Conservation (phyloP, 2,797 vertebrate genomes). For the Microctenopoma lineatum region DNA sequence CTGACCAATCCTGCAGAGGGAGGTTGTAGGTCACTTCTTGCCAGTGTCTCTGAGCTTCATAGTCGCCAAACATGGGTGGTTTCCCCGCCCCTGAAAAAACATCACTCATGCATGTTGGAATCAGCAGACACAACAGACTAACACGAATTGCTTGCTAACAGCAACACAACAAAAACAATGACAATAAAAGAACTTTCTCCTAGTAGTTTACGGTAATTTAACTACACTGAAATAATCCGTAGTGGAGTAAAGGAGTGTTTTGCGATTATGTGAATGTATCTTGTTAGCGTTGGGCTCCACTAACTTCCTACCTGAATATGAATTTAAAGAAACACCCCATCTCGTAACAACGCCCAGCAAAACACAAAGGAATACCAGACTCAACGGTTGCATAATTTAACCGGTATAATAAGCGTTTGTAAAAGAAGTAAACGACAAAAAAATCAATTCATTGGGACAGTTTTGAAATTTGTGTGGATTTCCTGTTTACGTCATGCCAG, state of each 20-base stretch:
- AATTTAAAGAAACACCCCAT: conserved; percentile 94
- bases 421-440: conserved; percentile 24
- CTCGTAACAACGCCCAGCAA: conserved; percentile 87
- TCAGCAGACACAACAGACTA: background rate
- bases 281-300: background rate
- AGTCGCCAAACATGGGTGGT: conserved; percentile 97
- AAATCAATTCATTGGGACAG: conserved; percentile 21
- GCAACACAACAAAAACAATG: background rate
- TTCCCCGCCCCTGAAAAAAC: conserved; percentile 88
- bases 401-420: background rate
- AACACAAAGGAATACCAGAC: conserved; percentile 83
- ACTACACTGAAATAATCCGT: background rate
- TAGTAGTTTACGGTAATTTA: background rate
- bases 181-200: background rate
- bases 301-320: conserved; percentile 90
- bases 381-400: conserved; percentile 88
- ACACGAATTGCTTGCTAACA: background rate
- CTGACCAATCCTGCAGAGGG: conserved; percentile 91
- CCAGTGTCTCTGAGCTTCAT: conserved; percentile 99
- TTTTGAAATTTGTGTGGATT: conserved; percentile 28
- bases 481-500: conserved; percentile 65
- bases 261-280: background rate
- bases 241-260: no score
- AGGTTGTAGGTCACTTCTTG: conserved; percentile 97
- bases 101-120: conserved; percentile 13